A percentile compares a stretch with the other conserved stretches of the same genome.
phyloP scores from a whole-genome alignment of 1,140 invertebrate species.

The Tetraneura akinire region DNA sequence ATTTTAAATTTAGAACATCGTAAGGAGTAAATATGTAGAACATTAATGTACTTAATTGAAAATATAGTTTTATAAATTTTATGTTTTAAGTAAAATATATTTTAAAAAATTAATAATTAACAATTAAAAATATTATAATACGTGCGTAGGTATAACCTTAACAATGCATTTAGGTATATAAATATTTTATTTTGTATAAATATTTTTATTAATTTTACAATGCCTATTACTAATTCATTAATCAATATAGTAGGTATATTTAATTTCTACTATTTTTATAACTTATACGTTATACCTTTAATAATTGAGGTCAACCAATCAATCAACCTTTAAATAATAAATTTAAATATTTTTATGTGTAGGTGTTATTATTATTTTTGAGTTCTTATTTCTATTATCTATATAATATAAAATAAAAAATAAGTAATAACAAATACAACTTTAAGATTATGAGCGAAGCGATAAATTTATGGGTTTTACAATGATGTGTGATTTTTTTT shows the following conservation, averaged over 20 bases:
- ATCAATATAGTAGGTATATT: slow-evolving; percentile 11
- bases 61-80: neutral
- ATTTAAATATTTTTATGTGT: neutral
- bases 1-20: too few relatives aligned
- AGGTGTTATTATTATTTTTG: neutral
- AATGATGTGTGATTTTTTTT: too few relatives aligned
- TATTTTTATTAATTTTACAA: neutral
- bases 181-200: neutral
- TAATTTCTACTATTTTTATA: neutral
- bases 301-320: slow-evolving; percentile 28
- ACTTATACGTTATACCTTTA: neutral
- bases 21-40: too few relatives aligned
- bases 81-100: neutral
- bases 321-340: slow-evolving; percentile 19
- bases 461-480: too few relatives aligned
- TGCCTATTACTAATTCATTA: neutral
- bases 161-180: neutral
- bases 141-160: neutral
- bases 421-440: too few relatives aligned
- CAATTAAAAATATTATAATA: neutral
- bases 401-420: too few relatives aligned
- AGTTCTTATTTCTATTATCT: too few relatives aligned
- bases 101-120: neutral
- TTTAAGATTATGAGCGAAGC: too few relatives aligned
- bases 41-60: too few relatives aligned